Evolutionary conservation across 2,797 vertebrate species (phyloP), one percentile per base, ranked within the genome.

Genomic region (Dendrocincla fuliginosa): DNA sequence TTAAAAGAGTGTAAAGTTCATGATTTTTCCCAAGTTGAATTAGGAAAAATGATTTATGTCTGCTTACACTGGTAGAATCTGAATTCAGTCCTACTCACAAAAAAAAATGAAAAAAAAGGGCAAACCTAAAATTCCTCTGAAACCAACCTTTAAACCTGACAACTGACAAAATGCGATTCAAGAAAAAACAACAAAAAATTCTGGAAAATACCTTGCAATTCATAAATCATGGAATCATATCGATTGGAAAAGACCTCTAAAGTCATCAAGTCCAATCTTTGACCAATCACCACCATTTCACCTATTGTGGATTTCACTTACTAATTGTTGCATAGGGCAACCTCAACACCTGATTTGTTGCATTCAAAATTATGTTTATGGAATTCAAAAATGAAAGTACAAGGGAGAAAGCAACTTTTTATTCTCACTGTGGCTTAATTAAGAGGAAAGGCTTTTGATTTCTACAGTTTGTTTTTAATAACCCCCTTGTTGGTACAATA

Each of bases 371-470:
- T 22, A 74, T 64, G 33, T 7, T 70, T n/a, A 60, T 46, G 60
- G 14, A 65, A 70, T 49, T 93, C 6, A 57, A 33, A 60, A 76
- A 52, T 35, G 28, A 78, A 10, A 67, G 6, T 53, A 70, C 8
- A 25, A 39, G 52, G 64, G 8, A 84, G 28, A 93, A 91, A 92
- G 7, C 19, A 14, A 77, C 28, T 46, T 86, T 2, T 41, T 80
- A 50, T 94, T 93, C 93, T 32, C 77, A 77, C 79, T 76, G 61
- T 88, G 70, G 22, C 30, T 93, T 93, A 92, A 96, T 79, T 93
- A 95, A 91, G 82, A 89, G 46, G 35, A 90, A 86, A 83, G 3
- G 5, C 1, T 82, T 93, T 91, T 80, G 41, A 89, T 87, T 95
- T 69, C 52, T 81, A 28, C 8, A 16, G 30, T 85, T 94, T 75